A percentile compares a stretch with the other conserved stretches of the same genome.
These are phyloP conservation scores for Gallinago media DNA, from an alignment of 2,113 vertebrate genomes.

Conservation along the genomic window DNA sequence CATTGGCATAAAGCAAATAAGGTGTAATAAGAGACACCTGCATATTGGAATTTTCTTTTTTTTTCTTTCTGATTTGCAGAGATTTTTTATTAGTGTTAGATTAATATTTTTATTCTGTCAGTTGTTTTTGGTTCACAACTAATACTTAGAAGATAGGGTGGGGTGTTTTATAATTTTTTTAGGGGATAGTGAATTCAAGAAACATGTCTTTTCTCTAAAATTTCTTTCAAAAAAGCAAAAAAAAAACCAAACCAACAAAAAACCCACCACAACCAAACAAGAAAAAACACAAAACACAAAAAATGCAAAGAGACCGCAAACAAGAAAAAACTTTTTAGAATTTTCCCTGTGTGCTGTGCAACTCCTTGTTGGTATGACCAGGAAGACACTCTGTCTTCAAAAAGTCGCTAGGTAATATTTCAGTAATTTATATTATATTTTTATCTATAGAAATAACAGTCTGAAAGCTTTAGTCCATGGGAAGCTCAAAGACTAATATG, in stretches of 20 bases:
- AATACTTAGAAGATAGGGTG: background rate
- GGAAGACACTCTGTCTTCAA: background rate
- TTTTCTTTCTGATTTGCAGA: background rate
- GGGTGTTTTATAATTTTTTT: background rate
- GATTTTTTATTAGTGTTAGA: fast-evolving
- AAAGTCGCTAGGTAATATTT: background rate
- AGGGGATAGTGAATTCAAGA: background rate
- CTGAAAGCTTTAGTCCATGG: background rate
- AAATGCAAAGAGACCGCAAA: fast-evolving
- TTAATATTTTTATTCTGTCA: background rate
- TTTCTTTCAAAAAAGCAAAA: background rate
- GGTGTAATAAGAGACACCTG: background rate
- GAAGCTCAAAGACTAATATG: background rate
- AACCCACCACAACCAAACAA: no score
- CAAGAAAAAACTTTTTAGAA: background rate
- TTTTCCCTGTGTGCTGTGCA: background rate
- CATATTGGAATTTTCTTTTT: background rate
- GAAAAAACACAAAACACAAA: background rate
- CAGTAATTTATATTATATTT: background rate
- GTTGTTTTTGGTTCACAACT: background rate
- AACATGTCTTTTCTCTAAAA: background rate
- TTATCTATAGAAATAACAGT: background rate
- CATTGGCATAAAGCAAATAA: background rate
- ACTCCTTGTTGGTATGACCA: background rate
- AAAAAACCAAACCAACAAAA: fast-evolving